A percentile compares a stretch with the other conserved stretches of the same genome.
Conservation (phyloP, 2,888 invertebrate genomes). For the Spatulosminthurus flaviceps region DNA sequence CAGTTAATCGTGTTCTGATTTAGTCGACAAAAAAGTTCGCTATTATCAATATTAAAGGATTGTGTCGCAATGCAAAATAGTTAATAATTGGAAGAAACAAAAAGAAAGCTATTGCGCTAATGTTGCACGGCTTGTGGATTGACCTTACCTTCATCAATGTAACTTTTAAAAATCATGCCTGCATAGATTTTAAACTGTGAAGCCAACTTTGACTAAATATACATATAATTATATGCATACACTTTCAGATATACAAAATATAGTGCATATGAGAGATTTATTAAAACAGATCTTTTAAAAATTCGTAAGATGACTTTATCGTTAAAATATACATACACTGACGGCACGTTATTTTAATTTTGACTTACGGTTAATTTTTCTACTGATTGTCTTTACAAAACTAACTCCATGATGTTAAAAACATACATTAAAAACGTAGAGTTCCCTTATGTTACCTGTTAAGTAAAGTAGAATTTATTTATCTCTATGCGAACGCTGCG, state of each 20-base stretch:
- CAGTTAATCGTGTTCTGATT: slow-evolving; percentile 30
- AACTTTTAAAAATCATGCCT: slow-evolving; percentile 38
- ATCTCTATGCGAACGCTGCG: not conserved
- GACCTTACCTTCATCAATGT: slow-evolving; percentile 15
- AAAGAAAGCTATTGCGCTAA: not conserved
- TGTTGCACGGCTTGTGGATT: not conserved
- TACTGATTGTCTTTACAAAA: slow-evolving; percentile 31
- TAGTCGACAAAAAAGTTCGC: slow-evolving; percentile 20
- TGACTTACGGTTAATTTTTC: slow-evolving; percentile 28
- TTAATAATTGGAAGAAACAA: slow-evolving; percentile 1
- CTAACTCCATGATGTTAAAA: slow-evolving; percentile 20
- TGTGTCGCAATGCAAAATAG: slow-evolving; percentile 44
- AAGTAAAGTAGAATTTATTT: not conserved
- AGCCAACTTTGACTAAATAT: slow-evolving; percentile 23
- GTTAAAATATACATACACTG: not conserved
- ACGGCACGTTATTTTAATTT: slow-evolving; percentile 36
- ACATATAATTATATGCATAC: slow-evolving; percentile 15
- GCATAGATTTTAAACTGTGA: slow-evolving; percentile 27
- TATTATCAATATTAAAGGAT: slow-evolving; percentile 24
- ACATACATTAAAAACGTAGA: not conserved
- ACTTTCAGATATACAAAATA: not conserved
- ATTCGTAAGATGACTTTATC: not conserved
- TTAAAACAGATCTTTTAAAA: not conserved
- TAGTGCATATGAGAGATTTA: slow-evolving; percentile 1
- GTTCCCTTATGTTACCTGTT: not conserved